Conservation (phyloP, 2,113 vertebrate species). For the Mola mola region DNA sequence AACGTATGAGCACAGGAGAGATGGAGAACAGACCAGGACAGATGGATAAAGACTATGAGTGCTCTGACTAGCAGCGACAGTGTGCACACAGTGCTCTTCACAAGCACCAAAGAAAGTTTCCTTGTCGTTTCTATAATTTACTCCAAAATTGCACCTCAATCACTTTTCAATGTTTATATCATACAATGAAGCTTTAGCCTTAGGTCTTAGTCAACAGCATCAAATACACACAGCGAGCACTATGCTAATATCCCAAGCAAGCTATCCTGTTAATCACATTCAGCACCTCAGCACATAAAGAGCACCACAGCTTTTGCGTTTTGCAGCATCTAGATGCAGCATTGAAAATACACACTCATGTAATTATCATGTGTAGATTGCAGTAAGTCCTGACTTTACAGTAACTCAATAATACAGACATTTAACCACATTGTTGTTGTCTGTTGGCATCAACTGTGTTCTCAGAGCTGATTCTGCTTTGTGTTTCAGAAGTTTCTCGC, state of each 20-base stretch:
- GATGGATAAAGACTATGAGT: constrained; percentile 5
- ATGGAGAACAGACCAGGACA: constrained; percentile 20
- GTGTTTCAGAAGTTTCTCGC: too few species aligned
- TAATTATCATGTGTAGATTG: too few species aligned
- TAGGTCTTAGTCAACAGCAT: neutral
- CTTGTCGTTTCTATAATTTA: neutral
- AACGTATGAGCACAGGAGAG: constrained; percentile 30
- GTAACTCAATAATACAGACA: neutral
- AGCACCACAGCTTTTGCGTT: neutral
- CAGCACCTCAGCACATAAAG: neutral
- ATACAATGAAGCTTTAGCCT: neutral
- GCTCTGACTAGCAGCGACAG: neutral
- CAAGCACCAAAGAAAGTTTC: neutral
- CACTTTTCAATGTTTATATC: neutral
- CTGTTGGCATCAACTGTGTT: too few species aligned
- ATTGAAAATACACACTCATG: neutral
- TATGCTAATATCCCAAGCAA: neutral
- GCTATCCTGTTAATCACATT: neutral
- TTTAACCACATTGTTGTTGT: too few species aligned
- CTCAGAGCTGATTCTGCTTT: too few species aligned
- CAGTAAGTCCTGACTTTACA: too few species aligned
- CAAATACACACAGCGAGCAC: neutral
- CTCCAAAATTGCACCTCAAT: too few species aligned
- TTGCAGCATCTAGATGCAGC: neutral
- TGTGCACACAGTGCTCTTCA: neutral